Conservation (phyloP, 2,797 vertebrate species). For the Rhynchotus rufescens region DNA sequence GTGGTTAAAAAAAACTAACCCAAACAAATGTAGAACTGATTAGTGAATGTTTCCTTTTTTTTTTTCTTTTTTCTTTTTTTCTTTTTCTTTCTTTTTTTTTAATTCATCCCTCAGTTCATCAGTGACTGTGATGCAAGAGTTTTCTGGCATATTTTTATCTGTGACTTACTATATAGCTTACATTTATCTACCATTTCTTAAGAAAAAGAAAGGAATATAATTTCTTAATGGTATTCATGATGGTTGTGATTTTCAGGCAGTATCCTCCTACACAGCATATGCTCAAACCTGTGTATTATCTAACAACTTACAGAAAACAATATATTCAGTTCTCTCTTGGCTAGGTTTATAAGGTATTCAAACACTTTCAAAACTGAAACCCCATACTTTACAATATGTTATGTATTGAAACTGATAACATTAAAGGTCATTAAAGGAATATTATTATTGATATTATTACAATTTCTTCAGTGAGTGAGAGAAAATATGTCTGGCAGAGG, state of each 20-base stretch:
- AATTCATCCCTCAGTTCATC: background rate
- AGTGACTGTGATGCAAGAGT: background rate
- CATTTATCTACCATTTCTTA: background rate
- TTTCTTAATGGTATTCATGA: background rate
- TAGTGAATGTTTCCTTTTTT: background rate
- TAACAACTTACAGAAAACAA: background rate
- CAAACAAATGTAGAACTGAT: background rate
- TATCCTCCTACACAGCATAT: background rate
- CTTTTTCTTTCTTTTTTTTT: background rate
- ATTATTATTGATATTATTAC: background rate
- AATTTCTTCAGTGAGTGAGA: background rate
- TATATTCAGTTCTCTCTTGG: background rate
- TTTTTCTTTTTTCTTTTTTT: too few relatives aligned
- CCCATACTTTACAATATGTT: background rate
- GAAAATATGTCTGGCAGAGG: background rate
- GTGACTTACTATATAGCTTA: background rate
- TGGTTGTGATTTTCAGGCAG: background rate
- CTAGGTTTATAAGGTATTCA: background rate
- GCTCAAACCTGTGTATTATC: background rate
- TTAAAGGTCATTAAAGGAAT: background rate
- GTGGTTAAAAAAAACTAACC: background rate
- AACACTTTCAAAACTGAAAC: background rate
- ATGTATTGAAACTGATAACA: background rate
- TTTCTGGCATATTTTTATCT: background rate
- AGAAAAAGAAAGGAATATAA: too few relatives aligned